Base-by-base conservation (phyloP, 2,888 invertebrate species). In the Macrostomum cliftonense region DNA sequence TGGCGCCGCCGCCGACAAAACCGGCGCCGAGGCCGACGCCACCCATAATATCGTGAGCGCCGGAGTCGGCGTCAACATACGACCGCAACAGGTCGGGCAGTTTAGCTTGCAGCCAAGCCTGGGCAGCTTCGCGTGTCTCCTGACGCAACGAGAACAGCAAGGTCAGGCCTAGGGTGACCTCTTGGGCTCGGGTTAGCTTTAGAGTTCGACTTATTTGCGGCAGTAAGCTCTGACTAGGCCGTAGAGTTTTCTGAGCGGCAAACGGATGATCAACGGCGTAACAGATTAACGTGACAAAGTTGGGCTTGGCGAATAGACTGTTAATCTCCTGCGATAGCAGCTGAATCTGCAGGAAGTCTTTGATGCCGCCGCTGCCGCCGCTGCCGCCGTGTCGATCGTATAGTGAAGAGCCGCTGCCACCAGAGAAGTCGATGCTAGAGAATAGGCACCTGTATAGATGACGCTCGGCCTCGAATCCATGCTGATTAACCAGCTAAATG, bases 381-480 rank as follows among this genome's bases (percentile, higher is more conserved):
- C 9, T 7, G 28, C 28, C 28, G 28, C 72, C 72, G 57, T 68
- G 65, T 49, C 64, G 65, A 56, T 72, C 72, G 58, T 72, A 72
- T 47, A 68, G 69, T 57, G 62, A 64, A 55, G 64, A 67, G 66
- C 71, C 69, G 65, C 65, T 67, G 67, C 71, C 75, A 62, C 77
- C 77, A 68, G 75, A 80, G 76, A 85, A 82, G 71, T 86, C 81
- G 69, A 87, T 80, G 64, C 79, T 78, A 64, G 86, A 83, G 74
- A 89, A 82, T 72, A 91, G 79, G 76, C 84, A 84, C 77, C 84
- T 85, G 77, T 88, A 79, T 73, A 87, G 79, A 78, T 89, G 87
- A 76, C 87, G 81, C 77, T 89, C 88, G 75, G 88, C 88, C 79
- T 89, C 88, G 76, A 85, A 79, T 74, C 89, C 89, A 79, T 86